phyloP scores from a whole-genome alignment of 2,797 vertebrate genomes.

The Phalloptychus januarius region DNA sequence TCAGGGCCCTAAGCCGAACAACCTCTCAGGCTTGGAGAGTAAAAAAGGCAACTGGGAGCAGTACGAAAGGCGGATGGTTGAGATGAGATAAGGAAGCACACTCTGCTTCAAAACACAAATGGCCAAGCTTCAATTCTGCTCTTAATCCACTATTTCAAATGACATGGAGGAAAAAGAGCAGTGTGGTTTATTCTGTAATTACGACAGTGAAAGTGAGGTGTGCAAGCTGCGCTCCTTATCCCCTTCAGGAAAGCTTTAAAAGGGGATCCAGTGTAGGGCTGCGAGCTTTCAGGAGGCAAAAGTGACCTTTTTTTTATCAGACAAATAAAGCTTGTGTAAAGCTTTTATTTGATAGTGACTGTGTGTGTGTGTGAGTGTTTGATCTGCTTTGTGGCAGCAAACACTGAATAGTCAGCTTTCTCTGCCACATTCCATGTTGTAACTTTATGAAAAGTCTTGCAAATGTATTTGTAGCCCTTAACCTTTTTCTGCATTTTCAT shows the following conservation, averaged over 20 bases:
- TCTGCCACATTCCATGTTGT: constrained; percentile 1
- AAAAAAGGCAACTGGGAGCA: constrained; percentile 60
- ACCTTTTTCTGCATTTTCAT: not conserved
- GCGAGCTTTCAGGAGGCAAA: constrained; percentile 61
- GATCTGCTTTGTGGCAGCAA: constrained; percentile 29
- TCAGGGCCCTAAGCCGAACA: constrained; percentile 65
- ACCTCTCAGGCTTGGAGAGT: constrained; percentile 62
- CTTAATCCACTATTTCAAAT: constrained; percentile 75
- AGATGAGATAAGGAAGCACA: constrained; percentile 73
- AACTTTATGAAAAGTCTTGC: not conserved
- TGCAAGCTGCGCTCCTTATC: constrained; percentile 59
- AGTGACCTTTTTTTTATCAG: constrained; percentile 71
- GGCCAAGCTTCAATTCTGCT: constrained; percentile 57
- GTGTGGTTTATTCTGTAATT: constrained; percentile 69
- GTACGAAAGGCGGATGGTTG: constrained; percentile 72
- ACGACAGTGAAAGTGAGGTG: constrained; percentile 59
- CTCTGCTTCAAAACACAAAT: constrained; percentile 57
- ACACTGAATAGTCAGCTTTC: constrained; percentile 11
- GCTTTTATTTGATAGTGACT: constrained; percentile 32
- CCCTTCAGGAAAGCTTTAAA: constrained; percentile 52
- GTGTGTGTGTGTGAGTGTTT: constrained; percentile 26
- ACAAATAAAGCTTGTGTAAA: constrained; percentile 53
- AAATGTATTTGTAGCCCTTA: not conserved
- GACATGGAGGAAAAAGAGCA: constrained; percentile 62
- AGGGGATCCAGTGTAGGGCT: constrained; percentile 45